Evolutionary conservation across 2,113 vertebrate genomes (phyloP), one percentile per base, ranked within the genome.

Genomic region (Malurus melanocephalus): DNA sequence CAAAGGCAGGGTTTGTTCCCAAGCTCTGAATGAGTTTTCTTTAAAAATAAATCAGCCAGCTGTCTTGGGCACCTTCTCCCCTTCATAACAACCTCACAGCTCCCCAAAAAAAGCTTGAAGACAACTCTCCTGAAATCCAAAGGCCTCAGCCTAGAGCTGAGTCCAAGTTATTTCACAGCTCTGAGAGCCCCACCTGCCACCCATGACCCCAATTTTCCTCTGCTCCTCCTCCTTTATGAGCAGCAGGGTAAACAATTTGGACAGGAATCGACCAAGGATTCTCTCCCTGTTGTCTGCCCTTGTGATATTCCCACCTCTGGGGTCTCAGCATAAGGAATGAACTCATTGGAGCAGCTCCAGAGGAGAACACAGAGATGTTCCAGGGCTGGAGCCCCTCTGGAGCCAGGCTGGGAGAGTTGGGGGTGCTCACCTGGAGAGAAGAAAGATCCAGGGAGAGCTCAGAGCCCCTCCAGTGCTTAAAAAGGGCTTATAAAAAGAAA

Each of bases 1-100:
- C 56, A 91, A 91, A 92, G 45, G 76, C 48, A 89, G 77, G 35
- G 65, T 45, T 93, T 88, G 85, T 91, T 95, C 90, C 88, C 94
- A 93, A 93, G 92, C 80, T 74, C 69, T 94, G 88, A 94, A 94
- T 71, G 79, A 51, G 57, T 43, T 80, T 46, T 62, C 90, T 68
- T 82, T 40, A 19, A 88, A 91, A 73, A 75, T 82, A 78, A 89
- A 80, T 30, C 68, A 77, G 30, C 60, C 64, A 59, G 92, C 76
- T 94, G 85, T 24, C 88, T 80, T 66, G 60, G 76, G 33, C 80
- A 83, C 18, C 73, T 89, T 90, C 55, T 82, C 8, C 60, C 9
- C 28, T 80, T 66, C 43, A 3, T 2, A 62, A 23, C 38, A 87
- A 76, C 30, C 30, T 89, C 64, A 20, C 17, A 24, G 19, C 4